Conservation (phyloP, 2,888 invertebrate species). For the Lamproptera curius region DNA sequence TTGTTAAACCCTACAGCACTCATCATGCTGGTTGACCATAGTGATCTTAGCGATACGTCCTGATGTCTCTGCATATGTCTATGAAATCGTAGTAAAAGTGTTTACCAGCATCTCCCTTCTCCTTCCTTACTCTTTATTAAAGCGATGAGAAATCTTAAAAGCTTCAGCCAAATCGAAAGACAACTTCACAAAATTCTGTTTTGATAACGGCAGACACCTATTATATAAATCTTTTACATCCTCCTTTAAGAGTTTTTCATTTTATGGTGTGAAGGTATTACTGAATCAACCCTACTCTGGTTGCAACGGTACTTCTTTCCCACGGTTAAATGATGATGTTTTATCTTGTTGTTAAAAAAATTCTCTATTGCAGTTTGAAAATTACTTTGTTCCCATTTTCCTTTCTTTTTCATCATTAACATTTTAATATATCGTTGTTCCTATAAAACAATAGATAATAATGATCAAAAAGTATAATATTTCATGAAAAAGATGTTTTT, state of each 20-base stretch:
- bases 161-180: background rate
- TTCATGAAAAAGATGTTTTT: background rate
- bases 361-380: background rate
- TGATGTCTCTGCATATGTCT: too few species aligned
- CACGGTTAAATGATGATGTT: too few species aligned
- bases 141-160: conserved; percentile 1
- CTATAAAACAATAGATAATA: background rate
- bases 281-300: too few species aligned
- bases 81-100: background rate
- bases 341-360: background rate
- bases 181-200: too few species aligned
- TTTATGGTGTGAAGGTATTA: too few species aligned
- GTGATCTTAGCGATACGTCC: background rate
- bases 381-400: background rate
- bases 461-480: background rate
- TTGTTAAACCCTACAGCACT: conserved; percentile 24
- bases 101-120: too few species aligned
- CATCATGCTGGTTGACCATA: background rate
- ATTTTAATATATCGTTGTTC: background rate
- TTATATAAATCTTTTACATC: too few species aligned
- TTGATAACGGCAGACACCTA: too few species aligned
- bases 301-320: too few species aligned
- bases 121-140: conserved; percentile 2
- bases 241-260: too few species aligned
- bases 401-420: background rate